Base-by-base conservation (phyloP, 2,797 vertebrate species). In the Coilia nasus region DNA sequence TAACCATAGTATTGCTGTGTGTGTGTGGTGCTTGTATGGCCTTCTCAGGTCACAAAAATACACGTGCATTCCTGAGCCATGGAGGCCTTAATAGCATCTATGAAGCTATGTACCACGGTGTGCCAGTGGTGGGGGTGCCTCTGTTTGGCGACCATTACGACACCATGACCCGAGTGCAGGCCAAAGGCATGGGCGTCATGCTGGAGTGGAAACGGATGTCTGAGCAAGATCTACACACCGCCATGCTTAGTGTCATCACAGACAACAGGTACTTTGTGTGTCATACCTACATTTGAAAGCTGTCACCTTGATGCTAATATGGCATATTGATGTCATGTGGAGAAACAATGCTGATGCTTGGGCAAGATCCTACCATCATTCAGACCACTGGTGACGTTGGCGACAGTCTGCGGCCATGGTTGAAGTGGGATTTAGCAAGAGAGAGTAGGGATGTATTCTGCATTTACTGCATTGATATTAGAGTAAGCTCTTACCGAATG, bases 81-180 rank as follows among this genome's bases (percentile, higher is more conserved):
- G 98, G 98, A 0, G 98, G 98, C 56, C 93, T 99, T 87, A 99
- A 99, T 93, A 97, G 98, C 93, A 99, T 99, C 91, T 99, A 98
- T 88, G 98, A 99, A 92, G 97, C 98, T 84, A 98, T 99, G 97
- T 99, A 99, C 91, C 98, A 99, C 0, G 98, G 98, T 0, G 97
- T 99, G 0, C 98, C 98, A 0, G 98, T 99, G 81, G 98, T 99
- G 64, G 98, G 98, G 0, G 97, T 99, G 82, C 98, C 98, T 0
- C 95, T 99, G 46, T 99, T 99, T 2, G 98, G 98, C 83, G 98
- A 99, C 93, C 98, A 99, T 90, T 99, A 99, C 0, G 98, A 99
- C 89, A 99, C 98, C 17, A 99, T 99, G 98, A 99, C 97, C 0
- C 95, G 98, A 0, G 98, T 99, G 82, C 96, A 98, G 86, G 98